Base-by-base conservation (phyloP, 2,797 vertebrate species). In the Neosilurus mollespiculum region DNA sequence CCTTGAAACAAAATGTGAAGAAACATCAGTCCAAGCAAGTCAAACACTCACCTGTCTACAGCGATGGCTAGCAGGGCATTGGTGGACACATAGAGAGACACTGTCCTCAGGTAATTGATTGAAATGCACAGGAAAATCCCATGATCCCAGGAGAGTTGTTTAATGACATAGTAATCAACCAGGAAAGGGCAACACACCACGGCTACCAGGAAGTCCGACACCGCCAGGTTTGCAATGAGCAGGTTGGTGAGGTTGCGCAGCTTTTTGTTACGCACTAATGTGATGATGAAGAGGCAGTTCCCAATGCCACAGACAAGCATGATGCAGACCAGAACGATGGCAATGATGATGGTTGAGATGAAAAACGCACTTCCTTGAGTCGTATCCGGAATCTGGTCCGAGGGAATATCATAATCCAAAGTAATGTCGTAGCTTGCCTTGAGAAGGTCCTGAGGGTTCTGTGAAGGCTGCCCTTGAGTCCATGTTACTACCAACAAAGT, bases 161-260 rank as follows among this genome's bases (percentile, higher is more conserved):
- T 96, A 6, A 98, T 95, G 86, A 99, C 98, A 0, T 99, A 99
- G 91, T 99, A 99, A 91, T 99, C 98, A 94, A 99, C 94, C 88
- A 99, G 94, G 7, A 99, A 99, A 0, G 98, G 98, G 82, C 98
- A 99, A 91, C 98, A 99, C 86, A 99, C 94, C 0, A 96, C 95
- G 1, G 98, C 96, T 86, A 99, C 98, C 0, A 99, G 92, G 87
- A 99, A 96, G 93, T 99, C 98, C 0, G 98, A 99, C 90, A 99
- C 93, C 64, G 98, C 98, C 93, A 99, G 91, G 89, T 99, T 99
- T 61, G 97, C 97, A 2, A 99, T 98, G 80, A 99, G 96, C 81
- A 99, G 91, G 92, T 99, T 99, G 89, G 98, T 99, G 88, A 99
- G 95, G 88, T 97, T 99, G 18, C 98, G 91, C 1, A 99, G 95